Conservation (phyloP, 2,113 vertebrate species). For the Lepidothrix coronata region DNA sequence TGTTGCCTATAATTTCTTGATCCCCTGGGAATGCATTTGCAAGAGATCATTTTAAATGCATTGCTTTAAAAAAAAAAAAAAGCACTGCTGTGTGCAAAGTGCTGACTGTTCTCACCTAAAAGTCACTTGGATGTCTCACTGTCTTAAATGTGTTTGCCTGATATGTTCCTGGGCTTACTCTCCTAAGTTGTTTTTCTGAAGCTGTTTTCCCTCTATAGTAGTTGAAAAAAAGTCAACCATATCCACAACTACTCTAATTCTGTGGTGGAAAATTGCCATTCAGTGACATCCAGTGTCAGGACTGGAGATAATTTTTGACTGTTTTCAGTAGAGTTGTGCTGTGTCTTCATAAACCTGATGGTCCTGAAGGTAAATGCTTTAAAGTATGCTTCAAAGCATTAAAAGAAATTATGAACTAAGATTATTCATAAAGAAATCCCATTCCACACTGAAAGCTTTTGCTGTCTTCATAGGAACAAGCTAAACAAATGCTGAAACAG, state of each 20-base stretch:
- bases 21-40: not conserved
- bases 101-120: not conserved
- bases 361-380: not conserved
- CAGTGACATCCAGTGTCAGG: not conserved
- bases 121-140: not conserved
- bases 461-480: not conserved
- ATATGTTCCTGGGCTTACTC: not conserved
- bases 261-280: not conserved
- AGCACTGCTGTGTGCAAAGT: not conserved
- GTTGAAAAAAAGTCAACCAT: not conserved
- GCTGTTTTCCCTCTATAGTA: not conserved
- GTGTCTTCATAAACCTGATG: not conserved
- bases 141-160: not conserved
- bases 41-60: not conserved
- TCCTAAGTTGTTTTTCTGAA: not conserved
- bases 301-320: not conserved
- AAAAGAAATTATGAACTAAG: not conserved
- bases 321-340: not conserved
- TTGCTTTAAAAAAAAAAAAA: not conserved
- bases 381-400: not conserved
- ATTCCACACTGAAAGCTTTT: not conserved
- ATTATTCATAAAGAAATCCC: not conserved
- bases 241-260: not conserved
- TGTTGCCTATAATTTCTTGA: not conserved
- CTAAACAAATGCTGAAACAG: not conserved